Evolutionary conservation across 1,140 invertebrate genomes (phyloP), one percentile per base, ranked within the genome.

Genomic region (Lutraria rhynchaena): DNA sequence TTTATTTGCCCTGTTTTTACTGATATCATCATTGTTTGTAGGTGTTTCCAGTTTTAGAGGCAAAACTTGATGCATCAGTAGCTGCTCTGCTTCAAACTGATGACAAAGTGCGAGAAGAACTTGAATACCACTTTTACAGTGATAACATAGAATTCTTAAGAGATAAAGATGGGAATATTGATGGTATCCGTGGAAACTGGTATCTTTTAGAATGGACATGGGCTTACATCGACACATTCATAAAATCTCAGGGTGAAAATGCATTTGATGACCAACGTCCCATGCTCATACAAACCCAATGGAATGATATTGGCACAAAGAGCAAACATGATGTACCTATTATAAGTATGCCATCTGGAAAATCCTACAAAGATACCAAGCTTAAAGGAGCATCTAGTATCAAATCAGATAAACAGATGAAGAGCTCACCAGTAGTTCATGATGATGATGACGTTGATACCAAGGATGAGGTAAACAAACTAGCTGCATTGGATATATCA

Each of bases 191-290:
- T 46, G 76, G 76, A 0, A 80, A 69, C 51, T 80, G 78, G 78
- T 81, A 63, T 60, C 24, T 73, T 57, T 27, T 81, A 24, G 78
- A 81, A 74, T 74, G 44, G 29, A n/a, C 44, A 1, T 81, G 69
- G 67, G 35, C 29, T n/a, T 29, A 65, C 17, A 61, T 81, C 27
- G 55, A 81, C n/a, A 13, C 19, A 0, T 17, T 81, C 0, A 55
- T 51, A 22, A 74, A 15, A 49, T 19, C n/a, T 4, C 78, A 81
- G 29, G n/a, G 4, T 57, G n/a, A 17, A 51, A 11, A 41, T 11
- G 22, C 1, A 19, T 19, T 19, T 31, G 4, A 53, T 53, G 22
- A 70, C 1, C 17, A 41, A 24, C 65, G 37, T 9, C 1, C 24
- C 4, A 1, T 29, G 1, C 9, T 3, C 1, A 29, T 1, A 15